A percentile compares a stretch with the other conserved stretches of the same genome.
These are phyloP conservation scores for Limnothrissa miodon DNA, from an alignment of 2,113 vertebrate species.

Conservation along the genomic window DNA sequence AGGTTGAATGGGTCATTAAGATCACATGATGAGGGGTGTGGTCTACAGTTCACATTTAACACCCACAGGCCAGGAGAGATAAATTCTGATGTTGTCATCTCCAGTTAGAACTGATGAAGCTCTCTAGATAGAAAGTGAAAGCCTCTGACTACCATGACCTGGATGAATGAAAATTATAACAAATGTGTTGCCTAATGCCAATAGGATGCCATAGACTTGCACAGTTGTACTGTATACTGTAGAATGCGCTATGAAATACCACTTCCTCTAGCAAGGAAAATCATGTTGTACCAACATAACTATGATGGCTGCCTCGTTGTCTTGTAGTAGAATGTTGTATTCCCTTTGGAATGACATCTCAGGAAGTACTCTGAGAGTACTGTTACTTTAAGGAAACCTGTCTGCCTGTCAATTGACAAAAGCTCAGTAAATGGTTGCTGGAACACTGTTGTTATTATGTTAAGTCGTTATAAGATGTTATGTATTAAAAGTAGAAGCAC, in stretches of 20 bases:
- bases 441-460: not conserved
- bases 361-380: not conserved
- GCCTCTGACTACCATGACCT: too few relatives aligned
- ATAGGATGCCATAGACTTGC: not conserved
- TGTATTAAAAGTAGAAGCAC: not conserved
- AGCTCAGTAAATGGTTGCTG: not conserved
- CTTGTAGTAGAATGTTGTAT: not conserved
- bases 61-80: too few relatives aligned
- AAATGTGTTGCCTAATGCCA: not conserved
- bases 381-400: not conserved
- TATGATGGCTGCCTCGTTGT: not conserved
- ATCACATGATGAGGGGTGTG: too few relatives aligned
- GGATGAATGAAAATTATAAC: too few relatives aligned
- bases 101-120: too few relatives aligned
- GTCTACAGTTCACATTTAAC: too few relatives aligned
- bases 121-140: too few relatives aligned
- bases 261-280: not conserved
- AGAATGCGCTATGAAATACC: not conserved
- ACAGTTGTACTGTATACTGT: not conserved
- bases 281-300: not conserved
- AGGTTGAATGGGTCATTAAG: too few relatives aligned
- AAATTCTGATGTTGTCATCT: too few relatives aligned
- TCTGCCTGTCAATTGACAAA: not conserved
- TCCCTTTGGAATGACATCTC: not conserved
- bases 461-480: not conserved